Conservation (phyloP, 2,888 invertebrate genomes). For the Orthosia gracilis region DNA sequence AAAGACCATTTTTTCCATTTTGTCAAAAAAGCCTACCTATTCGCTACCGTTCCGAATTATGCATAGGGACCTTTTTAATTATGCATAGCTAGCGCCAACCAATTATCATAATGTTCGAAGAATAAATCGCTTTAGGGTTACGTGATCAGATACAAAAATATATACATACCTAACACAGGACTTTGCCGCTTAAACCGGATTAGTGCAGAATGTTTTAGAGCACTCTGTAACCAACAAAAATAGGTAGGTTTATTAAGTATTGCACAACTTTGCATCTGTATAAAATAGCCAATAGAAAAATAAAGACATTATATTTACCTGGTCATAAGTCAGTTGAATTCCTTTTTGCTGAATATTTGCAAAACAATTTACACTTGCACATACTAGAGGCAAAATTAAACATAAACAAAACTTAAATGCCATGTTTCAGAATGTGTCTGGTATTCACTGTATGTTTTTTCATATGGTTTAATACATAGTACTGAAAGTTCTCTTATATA, state of each 20-base stretch:
- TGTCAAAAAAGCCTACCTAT: no score
- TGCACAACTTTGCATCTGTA: neutral
- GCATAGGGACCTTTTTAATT: neutral
- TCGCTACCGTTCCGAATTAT: neutral
- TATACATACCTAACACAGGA: conserved; percentile 41
- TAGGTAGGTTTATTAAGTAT: neutral
- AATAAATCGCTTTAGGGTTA: neutral
- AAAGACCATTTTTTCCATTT: no score
- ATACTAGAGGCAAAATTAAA: conserved; percentile 8
- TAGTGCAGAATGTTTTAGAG: neutral
- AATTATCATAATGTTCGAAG: neutral
- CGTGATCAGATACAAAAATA: neutral
- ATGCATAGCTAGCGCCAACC: neutral
- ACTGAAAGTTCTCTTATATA: conserved; percentile 41
- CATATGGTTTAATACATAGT: neutral
- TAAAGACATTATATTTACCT: conserved; percentile 26
- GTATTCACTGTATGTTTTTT: conserved; percentile 13
- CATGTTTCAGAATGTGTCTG: conserved; percentile 27
- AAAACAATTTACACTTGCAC: conserved; percentile 30
- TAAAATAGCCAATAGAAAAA: neutral
- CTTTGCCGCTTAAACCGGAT: conserved; percentile 53
- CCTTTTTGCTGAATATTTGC: neutral
- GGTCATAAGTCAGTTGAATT: neutral
- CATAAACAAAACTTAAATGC: neutral
- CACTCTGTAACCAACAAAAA: conserved; percentile 29